Percentiles rank a stretch among this genome's conserved stretches.
phyloP scores from a whole-genome alignment of 2,797 vertebrate species.

The Poecilia velifera region DNA sequence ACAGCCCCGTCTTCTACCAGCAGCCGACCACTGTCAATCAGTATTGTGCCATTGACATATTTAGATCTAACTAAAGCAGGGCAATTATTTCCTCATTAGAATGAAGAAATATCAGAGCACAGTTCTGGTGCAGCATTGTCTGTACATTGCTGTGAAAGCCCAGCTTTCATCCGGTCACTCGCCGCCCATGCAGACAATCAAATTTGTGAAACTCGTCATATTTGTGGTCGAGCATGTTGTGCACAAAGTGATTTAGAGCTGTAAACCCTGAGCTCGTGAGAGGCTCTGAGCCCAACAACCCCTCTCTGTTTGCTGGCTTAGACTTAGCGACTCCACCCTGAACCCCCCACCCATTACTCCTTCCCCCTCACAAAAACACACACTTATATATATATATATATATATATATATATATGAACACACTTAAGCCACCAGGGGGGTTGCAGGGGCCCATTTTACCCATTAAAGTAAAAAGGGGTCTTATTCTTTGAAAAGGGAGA shows the following conservation, averaged over 20 bases:
- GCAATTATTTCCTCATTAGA: background rate
- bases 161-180: constrained; percentile 12
- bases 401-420: background rate
- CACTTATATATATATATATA: background rate
- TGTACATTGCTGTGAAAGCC: background rate
- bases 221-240: constrained; percentile 52
- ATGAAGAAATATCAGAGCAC: background rate
- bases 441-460: constrained; percentile 9
- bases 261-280: constrained; percentile 23
- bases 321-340: constrained; percentile 72
- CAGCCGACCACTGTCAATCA: background rate
- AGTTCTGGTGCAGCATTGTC: background rate
- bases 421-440: background rate
- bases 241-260: constrained; percentile 52
- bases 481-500: constrained; percentile 9
- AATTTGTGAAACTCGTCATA: constrained; percentile 52
- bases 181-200: constrained; percentile 10
- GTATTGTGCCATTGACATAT: background rate
- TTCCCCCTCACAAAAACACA: constrained; percentile 21
- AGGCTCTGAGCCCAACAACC: constrained; percentile 48
- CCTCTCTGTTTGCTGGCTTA: constrained; percentile 62
- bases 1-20: background rate
- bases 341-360: constrained; percentile 53
- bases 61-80: background rate
- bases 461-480: constrained; percentile 11